Conservation (phyloP, 2,888 invertebrate genomes). For the Augiades crinisus region DNA sequence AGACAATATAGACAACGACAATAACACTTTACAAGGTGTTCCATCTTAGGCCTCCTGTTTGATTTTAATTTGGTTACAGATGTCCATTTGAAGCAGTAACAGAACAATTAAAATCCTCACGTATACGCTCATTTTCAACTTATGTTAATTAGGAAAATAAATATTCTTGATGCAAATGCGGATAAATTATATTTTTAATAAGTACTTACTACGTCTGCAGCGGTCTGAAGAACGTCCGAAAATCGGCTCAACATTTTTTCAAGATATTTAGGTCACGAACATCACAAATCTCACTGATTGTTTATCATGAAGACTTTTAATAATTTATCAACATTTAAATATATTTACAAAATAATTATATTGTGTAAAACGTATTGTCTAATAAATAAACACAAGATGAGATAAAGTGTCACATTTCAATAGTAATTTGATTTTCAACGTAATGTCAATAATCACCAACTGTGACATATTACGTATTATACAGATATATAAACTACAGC, state of each 20-base stretch:
- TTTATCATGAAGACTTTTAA: background rate
- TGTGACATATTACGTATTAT: background rate
- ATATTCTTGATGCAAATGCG: too few species aligned
- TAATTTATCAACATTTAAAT: background rate
- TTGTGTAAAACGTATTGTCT: background rate
- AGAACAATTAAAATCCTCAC: too few species aligned
- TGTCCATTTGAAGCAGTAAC: too few species aligned
- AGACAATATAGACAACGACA: too few species aligned
- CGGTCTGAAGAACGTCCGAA: constrained; percentile 78
- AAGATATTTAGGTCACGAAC: constrained; percentile 27
- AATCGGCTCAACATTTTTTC: constrained; percentile 77
- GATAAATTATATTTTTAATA: too few species aligned
- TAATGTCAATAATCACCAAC: background rate
- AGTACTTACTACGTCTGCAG: constrained; percentile 80
- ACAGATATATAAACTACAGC: background rate
- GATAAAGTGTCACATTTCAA: constrained; percentile 1
- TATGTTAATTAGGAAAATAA: too few species aligned
- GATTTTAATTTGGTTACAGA: too few species aligned
- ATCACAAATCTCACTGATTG: constrained; percentile 19
- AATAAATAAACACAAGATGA: background rate
- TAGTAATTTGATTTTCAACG: background rate
- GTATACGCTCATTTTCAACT: too few species aligned
- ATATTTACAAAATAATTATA: background rate
- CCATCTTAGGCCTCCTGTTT: too few species aligned
- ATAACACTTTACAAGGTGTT: too few species aligned